Evolutionary conservation across 2,113 vertebrate genomes (phyloP), one percentile per base, ranked within the genome.

Genomic region (Eudorcas thomsonii): DNA sequence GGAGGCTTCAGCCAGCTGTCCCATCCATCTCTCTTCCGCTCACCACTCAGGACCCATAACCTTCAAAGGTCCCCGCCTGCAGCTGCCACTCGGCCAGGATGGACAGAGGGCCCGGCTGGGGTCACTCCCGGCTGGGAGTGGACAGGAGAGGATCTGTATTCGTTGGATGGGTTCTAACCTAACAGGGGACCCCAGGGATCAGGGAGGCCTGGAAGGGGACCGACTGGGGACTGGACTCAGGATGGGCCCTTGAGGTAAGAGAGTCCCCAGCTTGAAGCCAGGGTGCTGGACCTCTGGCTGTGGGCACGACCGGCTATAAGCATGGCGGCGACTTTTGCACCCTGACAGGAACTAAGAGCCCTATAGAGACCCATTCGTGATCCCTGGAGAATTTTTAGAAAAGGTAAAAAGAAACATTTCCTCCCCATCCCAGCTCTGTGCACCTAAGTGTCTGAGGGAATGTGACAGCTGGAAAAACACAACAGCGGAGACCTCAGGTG

Each of bases 401-500:
- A 94, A 96, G 82, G 39, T 85, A 23, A 89, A 94, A 97, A 86
- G 71, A 95, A 96, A 78, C 50, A 74, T 82, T 94, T 45, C 67
- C 43, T 67, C 28, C 54, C 48, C 57, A 64, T n/a, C 50, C 30
- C 88, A 59, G 81, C 48, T 89, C 87, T 0, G 1, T 48, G 55
- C 5, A 23, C 36, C 23, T 10, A 43, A 60, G 57, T 57, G 28
- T 52, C n/a, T 36, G 59, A 92, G 77, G 48, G 71, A 94, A 33
- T 6, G 17, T 36, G 25, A 71, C 93, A 74, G 62, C 88, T 90
- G 93, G 26, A 74, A n/a, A 9, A 90, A 60, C 15, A 48, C 28
- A 30, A 36, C 89, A 16, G 26, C 64, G 45, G 50, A 21, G 19
- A 52, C 60, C 19, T 25, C 39, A n/a, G 17, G 21, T 55, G 30